phyloP scores from a whole-genome alignment of 2,888 invertebrate species.

The Cyclophora albipunctata region DNA sequence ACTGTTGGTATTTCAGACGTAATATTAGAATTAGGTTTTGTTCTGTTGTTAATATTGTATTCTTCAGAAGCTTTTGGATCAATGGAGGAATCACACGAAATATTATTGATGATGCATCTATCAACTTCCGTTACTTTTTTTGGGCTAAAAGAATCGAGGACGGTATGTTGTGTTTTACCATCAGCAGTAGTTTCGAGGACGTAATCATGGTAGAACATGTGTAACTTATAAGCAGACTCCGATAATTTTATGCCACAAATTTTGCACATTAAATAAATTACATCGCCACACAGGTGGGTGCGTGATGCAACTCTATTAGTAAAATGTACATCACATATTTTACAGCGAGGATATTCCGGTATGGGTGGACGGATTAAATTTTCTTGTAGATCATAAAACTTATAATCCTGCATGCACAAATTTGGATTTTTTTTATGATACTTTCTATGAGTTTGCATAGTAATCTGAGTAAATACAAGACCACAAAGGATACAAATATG shows the following conservation, averaged over 20 bases:
- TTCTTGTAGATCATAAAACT: constrained; percentile 40
- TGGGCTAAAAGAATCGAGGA: too few species aligned
- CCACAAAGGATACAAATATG: constrained; percentile 45
- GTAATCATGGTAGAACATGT: constrained; percentile 41
- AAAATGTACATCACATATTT: constrained; percentile 40
- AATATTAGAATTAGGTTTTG: too few species aligned
- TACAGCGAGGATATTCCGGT: constrained; percentile 46
- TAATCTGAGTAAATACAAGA: constrained; percentile 33
- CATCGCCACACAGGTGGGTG: constrained; percentile 36
- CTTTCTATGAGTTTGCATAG: constrained; percentile 30
- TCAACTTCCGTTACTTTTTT: too few species aligned
- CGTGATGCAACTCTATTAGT: constrained; percentile 28
- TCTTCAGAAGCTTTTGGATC: too few species aligned
- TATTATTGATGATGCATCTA: too few species aligned
- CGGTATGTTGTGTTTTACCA: background rate
- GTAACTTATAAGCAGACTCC: constrained; percentile 40
- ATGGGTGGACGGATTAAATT: constrained; percentile 40
- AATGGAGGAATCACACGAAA: too few species aligned
- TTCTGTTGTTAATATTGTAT: too few species aligned
- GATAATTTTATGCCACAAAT: constrained; percentile 42
- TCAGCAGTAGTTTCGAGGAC: background rate
- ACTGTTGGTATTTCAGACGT: too few species aligned
- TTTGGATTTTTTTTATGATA: constrained; percentile 30
- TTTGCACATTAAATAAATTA: constrained; percentile 33
- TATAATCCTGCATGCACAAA: constrained; percentile 39